These are phyloP conservation scores for Callorhinus ursinus DNA, from an alignment of 2,113 vertebrate genomes.

Conservation along the genomic window DNA sequence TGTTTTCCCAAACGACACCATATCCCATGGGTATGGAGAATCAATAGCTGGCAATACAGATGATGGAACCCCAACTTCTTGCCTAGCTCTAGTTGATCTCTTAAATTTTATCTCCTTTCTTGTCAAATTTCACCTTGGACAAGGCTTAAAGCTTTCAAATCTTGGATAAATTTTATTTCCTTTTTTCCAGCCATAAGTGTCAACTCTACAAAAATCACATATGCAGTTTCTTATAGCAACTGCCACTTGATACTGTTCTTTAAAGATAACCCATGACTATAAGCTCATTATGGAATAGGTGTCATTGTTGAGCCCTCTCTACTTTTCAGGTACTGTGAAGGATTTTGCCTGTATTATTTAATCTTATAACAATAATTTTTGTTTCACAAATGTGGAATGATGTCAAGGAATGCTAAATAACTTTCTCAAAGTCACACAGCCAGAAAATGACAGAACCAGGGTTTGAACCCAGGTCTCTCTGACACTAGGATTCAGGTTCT, in stretches of 20 bases:
- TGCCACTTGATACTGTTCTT: not conserved
- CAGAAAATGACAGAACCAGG: not conserved
- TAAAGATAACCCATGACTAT: not conserved
- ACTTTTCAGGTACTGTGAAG: not conserved
- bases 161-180: not conserved
- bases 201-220: not conserved
- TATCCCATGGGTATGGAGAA: not conserved
- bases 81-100: not conserved
- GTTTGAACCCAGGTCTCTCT: not conserved
- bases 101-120: slow-evolving; percentile 18
- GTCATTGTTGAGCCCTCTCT: not conserved
- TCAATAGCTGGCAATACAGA: not conserved
- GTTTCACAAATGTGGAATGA: not conserved
- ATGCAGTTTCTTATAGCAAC: not conserved
- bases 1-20: not conserved
- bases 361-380: slow-evolving; percentile 2
- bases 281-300: not conserved
- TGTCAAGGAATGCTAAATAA: not conserved
- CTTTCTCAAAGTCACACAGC: not conserved
- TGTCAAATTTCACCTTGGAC: not conserved
- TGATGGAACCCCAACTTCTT: not conserved
- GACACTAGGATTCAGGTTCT: not conserved
- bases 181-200: not conserved
- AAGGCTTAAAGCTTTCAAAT: slow-evolving; percentile 17
- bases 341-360: not conserved